Conservation (phyloP, 2,888 invertebrate species). For the Agrotis segetum region DNA sequence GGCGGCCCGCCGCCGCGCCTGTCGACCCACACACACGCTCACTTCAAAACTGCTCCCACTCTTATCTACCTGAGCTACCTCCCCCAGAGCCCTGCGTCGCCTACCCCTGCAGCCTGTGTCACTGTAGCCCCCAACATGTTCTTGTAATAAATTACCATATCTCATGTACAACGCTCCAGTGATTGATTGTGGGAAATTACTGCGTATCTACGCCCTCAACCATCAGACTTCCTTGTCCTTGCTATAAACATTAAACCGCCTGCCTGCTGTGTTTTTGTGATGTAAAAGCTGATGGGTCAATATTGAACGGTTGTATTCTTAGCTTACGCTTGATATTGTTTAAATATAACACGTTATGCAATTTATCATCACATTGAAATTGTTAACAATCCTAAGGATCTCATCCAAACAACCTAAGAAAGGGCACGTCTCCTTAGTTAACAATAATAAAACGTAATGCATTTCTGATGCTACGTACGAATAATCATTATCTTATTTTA, state of each 20-base stretch:
- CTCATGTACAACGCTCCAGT: slow-evolving; percentile 27
- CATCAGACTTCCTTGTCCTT: slow-evolving; percentile 58
- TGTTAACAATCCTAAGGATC: background rate
- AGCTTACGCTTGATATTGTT: slow-evolving; percentile 5
- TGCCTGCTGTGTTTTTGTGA: slow-evolving; percentile 69
- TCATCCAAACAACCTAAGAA: background rate
- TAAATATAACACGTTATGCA: background rate
- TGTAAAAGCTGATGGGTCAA: slow-evolving; percentile 49
- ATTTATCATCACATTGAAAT: background rate
- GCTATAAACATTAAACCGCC: slow-evolving; percentile 69
- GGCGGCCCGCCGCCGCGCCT: slow-evolving; percentile 86
- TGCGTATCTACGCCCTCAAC: slow-evolving; percentile 47
- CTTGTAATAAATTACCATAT: slow-evolving; percentile 12
- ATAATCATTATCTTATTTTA: background rate
- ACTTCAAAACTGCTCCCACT: slow-evolving; percentile 80
- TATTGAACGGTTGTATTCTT: slow-evolving; percentile 43
- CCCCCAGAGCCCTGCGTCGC: slow-evolving; percentile 28
- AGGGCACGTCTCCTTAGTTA: slow-evolving; percentile 16
- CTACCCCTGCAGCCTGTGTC: slow-evolving; percentile 13
- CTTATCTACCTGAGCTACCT: slow-evolving; percentile 49
- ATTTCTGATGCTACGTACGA: background rate
- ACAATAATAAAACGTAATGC: background rate
- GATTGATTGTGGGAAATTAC: slow-evolving; percentile 44
- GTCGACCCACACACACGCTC: slow-evolving; percentile 88
- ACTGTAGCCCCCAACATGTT: slow-evolving; percentile 18